These are phyloP conservation scores for Lepeophtheirus salmonis DNA, from an alignment of 1,140 invertebrate genomes.

Conservation along the genomic window DNA sequence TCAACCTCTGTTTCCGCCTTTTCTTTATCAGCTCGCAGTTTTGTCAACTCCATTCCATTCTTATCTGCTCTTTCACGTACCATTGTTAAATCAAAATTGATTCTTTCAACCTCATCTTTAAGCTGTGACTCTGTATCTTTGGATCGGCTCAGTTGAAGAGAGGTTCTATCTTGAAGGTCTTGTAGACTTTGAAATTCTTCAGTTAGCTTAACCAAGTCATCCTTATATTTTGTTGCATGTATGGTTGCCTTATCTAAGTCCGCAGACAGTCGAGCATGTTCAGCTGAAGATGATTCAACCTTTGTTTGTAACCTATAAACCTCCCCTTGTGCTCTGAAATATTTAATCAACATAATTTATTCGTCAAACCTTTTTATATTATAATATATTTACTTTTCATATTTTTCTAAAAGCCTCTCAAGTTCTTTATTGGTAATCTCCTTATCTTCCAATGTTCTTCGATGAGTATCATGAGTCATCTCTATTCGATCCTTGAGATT, in stretches of 20 bases:
- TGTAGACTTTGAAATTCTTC: constrained; percentile 58
- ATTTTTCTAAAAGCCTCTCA: constrained; percentile 76
- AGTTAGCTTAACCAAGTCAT: constrained; percentile 62
- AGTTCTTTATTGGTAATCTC: constrained; percentile 70
- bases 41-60: constrained; percentile 55
- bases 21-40: constrained; percentile 61
- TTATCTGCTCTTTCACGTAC: constrained; percentile 75
- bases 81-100: constrained; percentile 57
- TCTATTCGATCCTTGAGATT: constrained; percentile 73
- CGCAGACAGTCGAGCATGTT: constrained; percentile 59
- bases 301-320: constrained; percentile 65
- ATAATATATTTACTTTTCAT: constrained; percentile 48
- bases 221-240: constrained; percentile 50
- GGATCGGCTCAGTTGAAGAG: constrained; percentile 55
- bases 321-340: constrained; percentile 58
- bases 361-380: no score
- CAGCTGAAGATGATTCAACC: constrained; percentile 59
- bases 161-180: constrained; percentile 65
- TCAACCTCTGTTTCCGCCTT: constrained; percentile 62
- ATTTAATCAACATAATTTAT: constrained; percentile 1
- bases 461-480: constrained; percentile 52
- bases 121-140: constrained; percentile 79
- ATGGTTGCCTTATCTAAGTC: constrained; percentile 66
- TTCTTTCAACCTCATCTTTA: constrained; percentile 61
- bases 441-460: constrained; percentile 55